Base-by-base conservation (phyloP, 2,888 invertebrate genomes). In the Plagiodera versicolora region DNA sequence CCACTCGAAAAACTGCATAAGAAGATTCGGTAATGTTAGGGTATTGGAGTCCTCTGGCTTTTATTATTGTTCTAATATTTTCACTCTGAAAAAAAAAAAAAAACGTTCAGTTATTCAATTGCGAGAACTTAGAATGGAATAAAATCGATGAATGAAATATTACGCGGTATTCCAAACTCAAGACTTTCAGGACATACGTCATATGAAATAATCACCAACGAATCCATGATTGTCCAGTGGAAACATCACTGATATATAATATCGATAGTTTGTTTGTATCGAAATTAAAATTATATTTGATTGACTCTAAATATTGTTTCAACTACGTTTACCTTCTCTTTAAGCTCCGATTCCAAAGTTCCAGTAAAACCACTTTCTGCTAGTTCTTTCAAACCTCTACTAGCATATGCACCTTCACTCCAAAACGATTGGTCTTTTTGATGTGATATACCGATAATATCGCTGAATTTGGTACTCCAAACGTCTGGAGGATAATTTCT, bases 401-500 rank as follows among this genome's bases (percentile, higher is more conserved):
- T 92, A 1, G 98, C 92, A 14, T 86, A 81, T 55, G 89, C 87
- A 0, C 93, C 95, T 67, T 91, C 91, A 70, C 91, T 89, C 97
- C 97, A 98, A 72, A 98, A 96, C 47, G 94, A 85, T 73, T 87
- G 87, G 67, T 86, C 85, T 5, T 84, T 83, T 0, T 87, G 88
- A 75, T 98, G 98, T 0, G 95, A 94, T 0, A 94, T 95, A 0
- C 96, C 96, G 59, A 98, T 94, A 32, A 98, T 87, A 76, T 98
- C 97, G 66, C 97, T 94, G 81, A 98, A 98, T 75, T 95, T 92
- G 0, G 96, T 93, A 49, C 89, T 83, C 83, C 92, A 93, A 30
- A 85, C 85, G 70, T 94, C 92, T 60, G 87, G 86, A 0, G 98
- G 98, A 75, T 94, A 98, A 74, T 95, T 94, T 72, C 91, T 94